Evolutionary conservation across 2,113 vertebrate species (phyloP).

Genomic region (Pithys albifrons): DNA sequence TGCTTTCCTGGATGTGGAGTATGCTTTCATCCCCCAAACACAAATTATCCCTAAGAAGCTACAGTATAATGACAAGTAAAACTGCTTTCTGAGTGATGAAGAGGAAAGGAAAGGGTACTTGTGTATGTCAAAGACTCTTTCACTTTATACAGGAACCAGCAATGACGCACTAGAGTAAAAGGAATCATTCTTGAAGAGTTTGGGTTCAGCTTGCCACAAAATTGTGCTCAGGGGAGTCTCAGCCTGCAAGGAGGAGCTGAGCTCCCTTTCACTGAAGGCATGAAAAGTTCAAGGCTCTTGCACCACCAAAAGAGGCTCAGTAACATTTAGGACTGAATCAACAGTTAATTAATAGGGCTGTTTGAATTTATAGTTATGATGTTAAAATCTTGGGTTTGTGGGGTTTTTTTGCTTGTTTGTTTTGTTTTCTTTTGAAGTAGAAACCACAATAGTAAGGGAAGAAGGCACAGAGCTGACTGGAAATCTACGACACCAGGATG

Average conservation of each 20-base stretch:
- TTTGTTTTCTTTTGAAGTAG: neutral
- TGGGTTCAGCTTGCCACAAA: neutral
- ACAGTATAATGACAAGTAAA: neutral
- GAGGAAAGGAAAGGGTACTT: neutral
- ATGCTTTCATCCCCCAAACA: neutral
- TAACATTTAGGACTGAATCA: neutral
- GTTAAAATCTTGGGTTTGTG: neutral
- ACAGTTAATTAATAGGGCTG: neutral
- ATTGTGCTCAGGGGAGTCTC: neutral
- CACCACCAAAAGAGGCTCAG: neutral
- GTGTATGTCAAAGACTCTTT: neutral
- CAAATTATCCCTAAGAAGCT: neutral
- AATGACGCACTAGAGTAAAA: neutral
- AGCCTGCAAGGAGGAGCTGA: neutral
- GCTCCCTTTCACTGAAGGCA: neutral
- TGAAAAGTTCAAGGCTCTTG: neutral
- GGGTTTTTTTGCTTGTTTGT: neutral
- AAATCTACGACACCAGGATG: constrained; percentile 22
- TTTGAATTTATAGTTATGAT: neutral
- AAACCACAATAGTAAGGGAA: neutral
- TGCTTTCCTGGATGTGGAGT: neutral
- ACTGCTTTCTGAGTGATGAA: neutral
- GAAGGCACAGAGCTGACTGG: neutral
- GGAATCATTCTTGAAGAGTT: neutral
- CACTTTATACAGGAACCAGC: neutral